phyloP scores from a whole-genome alignment of 2,797 vertebrate species.

The Gymnopithys bicolor region DNA sequence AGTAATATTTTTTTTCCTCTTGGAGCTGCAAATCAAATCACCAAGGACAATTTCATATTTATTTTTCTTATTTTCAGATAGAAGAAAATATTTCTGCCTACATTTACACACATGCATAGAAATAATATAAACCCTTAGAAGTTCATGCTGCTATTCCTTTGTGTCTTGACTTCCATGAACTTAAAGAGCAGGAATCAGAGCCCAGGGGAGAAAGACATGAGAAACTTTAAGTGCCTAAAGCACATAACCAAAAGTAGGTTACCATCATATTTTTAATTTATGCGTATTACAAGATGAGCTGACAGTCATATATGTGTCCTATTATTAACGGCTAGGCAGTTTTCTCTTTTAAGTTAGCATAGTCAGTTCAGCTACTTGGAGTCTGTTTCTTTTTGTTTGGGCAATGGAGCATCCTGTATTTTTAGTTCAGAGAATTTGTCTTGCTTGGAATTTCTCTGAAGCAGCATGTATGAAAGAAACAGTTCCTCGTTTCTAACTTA shows the following conservation, averaged over 20 bases:
- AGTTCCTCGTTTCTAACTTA: background rate
- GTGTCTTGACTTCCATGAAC: slow-evolving; percentile 51
- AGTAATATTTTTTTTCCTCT: background rate
- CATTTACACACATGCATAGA: background rate
- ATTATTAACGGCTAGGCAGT: background rate
- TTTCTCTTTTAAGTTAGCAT: background rate
- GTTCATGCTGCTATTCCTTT: slow-evolving; percentile 11
- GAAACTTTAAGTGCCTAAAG: slow-evolving; percentile 40
- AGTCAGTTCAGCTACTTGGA: background rate
- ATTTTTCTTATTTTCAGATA: background rate
- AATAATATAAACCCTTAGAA: background rate
- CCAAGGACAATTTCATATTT: background rate
- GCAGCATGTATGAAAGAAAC: background rate
- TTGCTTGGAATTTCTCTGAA: background rate
- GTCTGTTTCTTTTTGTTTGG: background rate
- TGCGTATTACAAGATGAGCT: background rate
- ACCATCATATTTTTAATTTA: slow-evolving; percentile 45
- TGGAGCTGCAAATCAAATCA: background rate
- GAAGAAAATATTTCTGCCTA: background rate
- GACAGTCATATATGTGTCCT: background rate
- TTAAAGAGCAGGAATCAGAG: slow-evolving; percentile 16
- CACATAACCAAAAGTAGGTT: slow-evolving; percentile 57
- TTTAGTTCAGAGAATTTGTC: background rate
- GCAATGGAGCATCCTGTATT: background rate
- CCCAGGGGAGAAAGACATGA: slow-evolving; percentile 27